Conservation (phyloP, 2,113 vertebrate genomes). For the Apodemus sylvaticus region DNA sequence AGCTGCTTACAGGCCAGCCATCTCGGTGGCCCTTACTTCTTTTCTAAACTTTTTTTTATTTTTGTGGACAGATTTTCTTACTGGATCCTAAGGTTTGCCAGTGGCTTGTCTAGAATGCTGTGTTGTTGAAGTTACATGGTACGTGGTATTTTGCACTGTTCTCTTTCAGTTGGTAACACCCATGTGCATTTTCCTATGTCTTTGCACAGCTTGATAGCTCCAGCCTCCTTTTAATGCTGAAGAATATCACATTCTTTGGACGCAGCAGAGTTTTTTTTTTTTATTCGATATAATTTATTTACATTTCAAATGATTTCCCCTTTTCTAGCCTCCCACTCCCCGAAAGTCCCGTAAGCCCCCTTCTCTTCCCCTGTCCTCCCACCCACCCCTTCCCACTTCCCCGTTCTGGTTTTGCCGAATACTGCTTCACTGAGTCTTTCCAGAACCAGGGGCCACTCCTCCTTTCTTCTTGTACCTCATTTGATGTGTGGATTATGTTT, state of each 20-base stretch:
- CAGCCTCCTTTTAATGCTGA: not conserved
- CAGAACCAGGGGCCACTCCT: no score
- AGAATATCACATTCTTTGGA: not conserved
- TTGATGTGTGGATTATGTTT: no score
- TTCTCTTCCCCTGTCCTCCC: no score
- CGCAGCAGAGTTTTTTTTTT: not conserved
- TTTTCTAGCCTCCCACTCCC: no score
- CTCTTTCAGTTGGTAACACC: not conserved
- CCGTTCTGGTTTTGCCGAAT: no score
- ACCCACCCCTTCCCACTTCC: no score
- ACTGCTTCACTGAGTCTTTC: no score
- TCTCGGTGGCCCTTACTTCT: not conserved
- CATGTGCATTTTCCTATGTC: not conserved
- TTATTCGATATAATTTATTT: no score
- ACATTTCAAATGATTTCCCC: no score
- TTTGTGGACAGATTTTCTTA: not conserved
- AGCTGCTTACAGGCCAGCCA: not conserved
- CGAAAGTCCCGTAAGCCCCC: no score
- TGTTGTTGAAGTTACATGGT: not conserved
- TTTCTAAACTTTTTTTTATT: not conserved
- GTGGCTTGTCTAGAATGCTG: not conserved
- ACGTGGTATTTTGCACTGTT: not conserved
- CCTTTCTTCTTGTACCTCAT: no score
- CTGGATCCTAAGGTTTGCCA: not conserved
- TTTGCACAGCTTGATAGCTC: not conserved